These are phyloP conservation scores for Gadopsis marmoratus DNA, from an alignment of 2,797 vertebrate species.

Conservation along the genomic window DNA sequence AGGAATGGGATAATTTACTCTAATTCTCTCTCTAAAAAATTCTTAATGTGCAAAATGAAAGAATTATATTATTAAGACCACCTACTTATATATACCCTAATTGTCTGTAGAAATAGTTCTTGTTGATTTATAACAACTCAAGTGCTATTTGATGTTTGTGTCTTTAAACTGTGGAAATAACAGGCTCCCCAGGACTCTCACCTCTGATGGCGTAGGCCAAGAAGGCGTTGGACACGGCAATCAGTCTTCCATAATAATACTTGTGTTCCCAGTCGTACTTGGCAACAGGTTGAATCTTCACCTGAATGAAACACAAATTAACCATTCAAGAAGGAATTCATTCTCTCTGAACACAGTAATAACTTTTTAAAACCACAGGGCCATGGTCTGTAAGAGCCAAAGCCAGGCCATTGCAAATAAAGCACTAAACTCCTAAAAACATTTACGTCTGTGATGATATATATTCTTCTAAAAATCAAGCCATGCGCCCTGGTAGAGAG, in stretches of 20 bases:
- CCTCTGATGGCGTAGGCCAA: constrained; percentile 98
- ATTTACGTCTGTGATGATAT: no score
- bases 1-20: background rate
- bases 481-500: background rate
- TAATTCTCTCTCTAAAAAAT: background rate
- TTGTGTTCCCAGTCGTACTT: constrained; percentile 99
- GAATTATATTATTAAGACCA: background rate
- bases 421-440: background rate
- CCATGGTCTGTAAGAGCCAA: background rate
- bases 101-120: background rate
- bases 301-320: constrained; percentile 82
- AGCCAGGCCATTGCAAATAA: background rate
- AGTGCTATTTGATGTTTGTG: background rate
- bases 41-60: background rate
- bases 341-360: background rate
- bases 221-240: constrained; percentile 97
- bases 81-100: background rate
- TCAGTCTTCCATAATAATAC: constrained; percentile 97
- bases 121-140: background rate
- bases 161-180: background rate
- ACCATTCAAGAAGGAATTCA: background rate
- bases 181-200: constrained; percentile 71
- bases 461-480: no score
- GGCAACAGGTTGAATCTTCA: constrained; percentile 98
- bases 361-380: background rate